Percentiles rank a stretch among this genome's conserved stretches.
These are phyloP conservation scores for Pangasianodon hypophthalmus DNA, from an alignment of 2,113 vertebrate species.

Conservation along the genomic window DNA sequence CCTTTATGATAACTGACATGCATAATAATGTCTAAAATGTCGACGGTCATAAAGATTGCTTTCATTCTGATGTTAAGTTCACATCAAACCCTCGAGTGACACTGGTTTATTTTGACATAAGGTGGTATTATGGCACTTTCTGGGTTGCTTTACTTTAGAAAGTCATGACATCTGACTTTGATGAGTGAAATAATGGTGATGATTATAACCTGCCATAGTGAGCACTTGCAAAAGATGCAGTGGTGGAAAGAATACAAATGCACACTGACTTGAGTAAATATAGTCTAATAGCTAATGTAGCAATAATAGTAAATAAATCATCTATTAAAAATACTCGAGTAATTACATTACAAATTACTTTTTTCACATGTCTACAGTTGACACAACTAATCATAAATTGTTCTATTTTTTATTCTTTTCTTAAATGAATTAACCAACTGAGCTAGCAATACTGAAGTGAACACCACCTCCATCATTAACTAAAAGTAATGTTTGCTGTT, in stretches of 20 bases:
- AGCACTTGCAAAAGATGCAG: background rate
- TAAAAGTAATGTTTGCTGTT: too few relatives aligned
- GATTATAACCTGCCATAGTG: background rate
- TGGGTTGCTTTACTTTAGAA: background rate
- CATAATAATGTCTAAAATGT: background rate
- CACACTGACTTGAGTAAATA: too few relatives aligned
- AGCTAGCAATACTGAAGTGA: too few relatives aligned
- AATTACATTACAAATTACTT: too few relatives aligned
- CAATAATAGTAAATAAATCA: too few relatives aligned
- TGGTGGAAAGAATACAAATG: too few relatives aligned
- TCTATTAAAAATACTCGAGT: too few relatives aligned
- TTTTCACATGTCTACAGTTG: background rate
- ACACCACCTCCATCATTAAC: too few relatives aligned
- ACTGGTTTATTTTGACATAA: background rate
- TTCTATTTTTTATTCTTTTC: background rate
- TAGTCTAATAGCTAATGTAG: too few relatives aligned
- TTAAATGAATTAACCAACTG: background rate
- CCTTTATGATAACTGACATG: background rate
- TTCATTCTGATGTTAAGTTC: background rate
- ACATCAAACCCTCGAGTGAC: background rate
- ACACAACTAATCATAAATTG: background rate
- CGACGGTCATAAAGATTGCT: background rate
- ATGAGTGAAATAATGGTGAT: background rate
- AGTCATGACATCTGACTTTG: background rate
- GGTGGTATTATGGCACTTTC: background rate